Base-by-base conservation (phyloP, 2,888 invertebrate species). In the Anticlea derivata region DNA sequence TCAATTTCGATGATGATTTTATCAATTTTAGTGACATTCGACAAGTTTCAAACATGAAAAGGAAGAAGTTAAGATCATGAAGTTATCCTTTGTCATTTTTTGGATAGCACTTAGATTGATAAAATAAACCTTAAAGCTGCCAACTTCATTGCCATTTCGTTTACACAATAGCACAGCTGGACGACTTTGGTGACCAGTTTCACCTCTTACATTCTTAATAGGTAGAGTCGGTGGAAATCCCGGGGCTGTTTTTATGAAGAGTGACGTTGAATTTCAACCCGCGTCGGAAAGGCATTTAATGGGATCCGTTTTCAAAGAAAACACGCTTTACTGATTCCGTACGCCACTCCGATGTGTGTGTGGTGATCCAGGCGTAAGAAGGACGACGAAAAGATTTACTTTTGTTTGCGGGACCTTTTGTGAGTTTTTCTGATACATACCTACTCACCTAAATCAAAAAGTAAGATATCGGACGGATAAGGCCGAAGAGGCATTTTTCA, bases 291-390 rank as follows among this genome's bases (percentile, higher is more conserved):
- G 63, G 65, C 55, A 69, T 70, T 73, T 69, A 62, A 61, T 31
- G 50, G 73, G 76, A 79, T 80, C 75, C 65, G 70, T 74, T 81
- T 79, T 75, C 77, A 79, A 79, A 79, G 78, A 77, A 79, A 81
- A 79, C 72, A 79, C 63, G 72, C 66, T 77, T 72, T 69, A 60
- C 49, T 49, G 68, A 71, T 71, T 70, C 66, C 62, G 69, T 74
- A 72, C 67, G 66, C 66, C 67, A 61, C 64, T 65, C 51, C 58
- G 60, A 65, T 62, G 62, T 47, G 60, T 53, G 53, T 58, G 60
- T 65, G n/a, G 68, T 69, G 63, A 73, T 61, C 66, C 65, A 58
- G 53, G 51, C 58, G 60, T 57, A 58, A 66, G 61, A 65, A 63
- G 68, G 68, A 63, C 63, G 55, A 61, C 50, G 61, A 58, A 59